Conservation (phyloP, 2,888 invertebrate species). For the Erebia palarica region DNA sequence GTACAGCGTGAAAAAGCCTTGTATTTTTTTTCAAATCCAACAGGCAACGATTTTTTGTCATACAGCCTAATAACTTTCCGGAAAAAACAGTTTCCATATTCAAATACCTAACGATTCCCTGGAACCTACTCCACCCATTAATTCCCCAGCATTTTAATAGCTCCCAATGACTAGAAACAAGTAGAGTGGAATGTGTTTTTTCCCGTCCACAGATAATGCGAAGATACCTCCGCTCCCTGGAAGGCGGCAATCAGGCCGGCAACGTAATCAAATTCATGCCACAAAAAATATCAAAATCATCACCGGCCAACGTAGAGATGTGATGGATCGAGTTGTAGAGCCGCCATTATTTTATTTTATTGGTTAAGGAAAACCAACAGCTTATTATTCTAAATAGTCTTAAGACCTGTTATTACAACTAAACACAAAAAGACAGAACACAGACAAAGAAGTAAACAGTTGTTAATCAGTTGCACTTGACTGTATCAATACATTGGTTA, state of each 20-base stretch:
- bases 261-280: conserved; percentile 61
- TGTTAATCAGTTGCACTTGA: no score
- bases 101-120: conserved; percentile 25
- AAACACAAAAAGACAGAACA: no score
- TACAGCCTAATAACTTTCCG: conserved; percentile 3
- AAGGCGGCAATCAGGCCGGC: conserved; percentile 53
- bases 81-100: conserved; percentile 19
- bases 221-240: conserved; percentile 40
- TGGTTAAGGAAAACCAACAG: no score
- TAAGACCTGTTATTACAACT: no score
- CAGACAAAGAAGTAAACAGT: no score
- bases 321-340: not conserved
- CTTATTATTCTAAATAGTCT: no score
- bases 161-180: conserved; percentile 34
- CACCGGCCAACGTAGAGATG: conserved; percentile 33
- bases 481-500: no score
- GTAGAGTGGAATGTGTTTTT: conserved; percentile 41
- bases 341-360: not conserved
- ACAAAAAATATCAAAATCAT: conserved; percentile 64
- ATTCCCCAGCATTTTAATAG: conserved; percentile 38
- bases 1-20: not conserved
- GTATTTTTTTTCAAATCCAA: not conserved
- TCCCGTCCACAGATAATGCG: conserved; percentile 40
- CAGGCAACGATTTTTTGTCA: conserved; percentile 5
- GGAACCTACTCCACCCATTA: conserved; percentile 19